Evolutionary conservation across 2,113 vertebrate species (phyloP).

Genomic region (Erinaceus europaeus): DNA sequence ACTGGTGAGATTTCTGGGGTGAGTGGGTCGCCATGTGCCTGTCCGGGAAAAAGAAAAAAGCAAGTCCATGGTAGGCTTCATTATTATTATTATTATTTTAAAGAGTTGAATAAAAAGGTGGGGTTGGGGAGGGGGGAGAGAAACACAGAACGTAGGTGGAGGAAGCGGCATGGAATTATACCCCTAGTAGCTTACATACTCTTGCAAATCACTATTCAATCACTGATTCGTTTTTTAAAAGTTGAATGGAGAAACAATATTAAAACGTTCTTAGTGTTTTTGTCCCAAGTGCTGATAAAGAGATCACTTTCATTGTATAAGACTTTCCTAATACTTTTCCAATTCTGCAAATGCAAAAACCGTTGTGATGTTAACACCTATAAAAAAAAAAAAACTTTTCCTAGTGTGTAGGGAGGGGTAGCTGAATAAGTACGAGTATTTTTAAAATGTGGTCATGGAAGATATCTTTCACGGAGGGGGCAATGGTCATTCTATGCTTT

Average conservation of each 20-base stretch:
- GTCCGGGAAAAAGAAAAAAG: neutral
- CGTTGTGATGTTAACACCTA: neutral
- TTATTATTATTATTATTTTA: neutral
- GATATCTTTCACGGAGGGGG: neutral
- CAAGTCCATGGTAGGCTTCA: neutral
- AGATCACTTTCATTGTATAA: neutral
- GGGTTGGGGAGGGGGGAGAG: no score
- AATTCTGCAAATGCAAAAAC: neutral
- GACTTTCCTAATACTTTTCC: neutral
- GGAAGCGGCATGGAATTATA: no score
- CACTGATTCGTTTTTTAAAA: no score
- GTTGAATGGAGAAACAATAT: neutral
- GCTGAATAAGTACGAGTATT: neutral
- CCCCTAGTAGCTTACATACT: no score
- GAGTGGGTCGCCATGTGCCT: slow-evolving; percentile 85
- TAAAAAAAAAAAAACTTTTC: neutral
- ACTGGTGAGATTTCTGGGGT: slow-evolving; percentile 82
- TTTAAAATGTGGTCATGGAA: neutral
- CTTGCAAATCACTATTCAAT: no score
- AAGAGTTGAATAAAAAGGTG: neutral
- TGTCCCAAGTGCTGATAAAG: neutral
- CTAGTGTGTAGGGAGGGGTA: neutral
- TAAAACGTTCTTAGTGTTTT: neutral
- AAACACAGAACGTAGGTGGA: no score
- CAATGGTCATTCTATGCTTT: neutral